Conservation (phyloP, 2,888 invertebrate genomes). For the Leptinotarsa juncta region DNA sequence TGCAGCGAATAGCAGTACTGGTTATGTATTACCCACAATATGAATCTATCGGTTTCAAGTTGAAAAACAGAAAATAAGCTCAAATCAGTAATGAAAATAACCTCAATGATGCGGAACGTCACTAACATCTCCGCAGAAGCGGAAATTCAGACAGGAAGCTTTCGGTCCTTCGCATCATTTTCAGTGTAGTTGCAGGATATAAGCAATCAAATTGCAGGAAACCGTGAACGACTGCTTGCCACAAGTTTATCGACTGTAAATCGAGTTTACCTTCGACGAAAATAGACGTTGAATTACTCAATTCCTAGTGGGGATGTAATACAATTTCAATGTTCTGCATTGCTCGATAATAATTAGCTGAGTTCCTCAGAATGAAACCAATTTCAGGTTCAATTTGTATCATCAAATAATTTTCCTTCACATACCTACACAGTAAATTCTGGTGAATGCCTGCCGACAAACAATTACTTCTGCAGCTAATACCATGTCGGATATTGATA, state of each 20-base stretch:
- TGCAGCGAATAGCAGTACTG: too few relatives aligned
- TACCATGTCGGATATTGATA: too few relatives aligned
- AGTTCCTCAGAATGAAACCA: too few relatives aligned
- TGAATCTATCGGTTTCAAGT: too few relatives aligned
- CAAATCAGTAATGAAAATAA: neutral
- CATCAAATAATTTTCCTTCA: too few relatives aligned
- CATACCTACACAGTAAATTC: too few relatives aligned
- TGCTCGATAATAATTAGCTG: neutral
- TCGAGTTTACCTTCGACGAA: slow-evolving; percentile 3
- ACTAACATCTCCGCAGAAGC: slow-evolving; percentile 10
- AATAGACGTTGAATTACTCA: neutral
- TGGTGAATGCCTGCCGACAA: too few relatives aligned
- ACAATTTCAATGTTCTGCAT: neutral
- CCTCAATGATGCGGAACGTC: neutral
- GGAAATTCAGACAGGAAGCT: slow-evolving; percentile 35
- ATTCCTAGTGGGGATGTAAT: neutral
- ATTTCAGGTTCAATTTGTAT: too few relatives aligned
- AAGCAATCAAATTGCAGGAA: slow-evolving; percentile 37
- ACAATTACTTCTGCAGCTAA: too few relatives aligned
- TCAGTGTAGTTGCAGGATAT: slow-evolving; percentile 33
- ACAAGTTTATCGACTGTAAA: slow-evolving; percentile 25
- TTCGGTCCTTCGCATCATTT: slow-evolving; percentile 32
- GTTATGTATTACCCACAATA: too few relatives aligned
- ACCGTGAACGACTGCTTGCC: slow-evolving; percentile 28
- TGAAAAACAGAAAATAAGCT: too few relatives aligned